A percentile compares a stretch with the other conserved stretches of the same genome.
Evolutionary conservation across 2,113 vertebrate species (phyloP).

Genomic region (Gopherus evgoodei): DNA sequence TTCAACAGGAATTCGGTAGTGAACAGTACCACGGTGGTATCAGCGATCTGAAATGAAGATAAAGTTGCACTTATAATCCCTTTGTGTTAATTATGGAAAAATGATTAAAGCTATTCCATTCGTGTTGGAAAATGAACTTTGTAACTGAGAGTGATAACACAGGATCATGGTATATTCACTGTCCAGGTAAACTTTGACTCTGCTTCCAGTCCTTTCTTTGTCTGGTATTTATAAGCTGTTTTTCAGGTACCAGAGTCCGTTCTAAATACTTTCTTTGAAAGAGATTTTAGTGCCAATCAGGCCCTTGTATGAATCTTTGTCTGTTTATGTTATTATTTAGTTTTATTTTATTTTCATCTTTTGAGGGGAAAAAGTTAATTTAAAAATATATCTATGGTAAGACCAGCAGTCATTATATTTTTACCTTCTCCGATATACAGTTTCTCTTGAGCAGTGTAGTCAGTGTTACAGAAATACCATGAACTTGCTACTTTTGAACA

Average conservation of each 20-base stretch:
- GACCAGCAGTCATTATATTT: not conserved
- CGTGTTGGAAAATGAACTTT: slow-evolving; percentile 60
- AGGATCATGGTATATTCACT: slow-evolving; percentile 55
- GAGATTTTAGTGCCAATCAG: slow-evolving; percentile 37
- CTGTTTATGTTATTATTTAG: slow-evolving; percentile 68
- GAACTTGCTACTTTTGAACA: not conserved
- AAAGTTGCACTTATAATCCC: slow-evolving; percentile 86
- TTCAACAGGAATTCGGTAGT: not conserved
- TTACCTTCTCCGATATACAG: not conserved
- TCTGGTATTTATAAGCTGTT: slow-evolving; percentile 59
- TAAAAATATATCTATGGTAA: slow-evolving; percentile 22
- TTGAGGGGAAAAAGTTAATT: slow-evolving; percentile 31
- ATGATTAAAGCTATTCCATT: slow-evolving; percentile 69
- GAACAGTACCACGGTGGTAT: slow-evolving; percentile 23
- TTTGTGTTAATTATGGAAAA: slow-evolving; percentile 82
- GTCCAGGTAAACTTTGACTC: slow-evolving; percentile 62
- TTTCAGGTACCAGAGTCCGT: slow-evolving; percentile 33
- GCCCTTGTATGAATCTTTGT: slow-evolving; percentile 51
- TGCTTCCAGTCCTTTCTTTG: slow-evolving; percentile 45
- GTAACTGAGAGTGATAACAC: slow-evolving; percentile 24
- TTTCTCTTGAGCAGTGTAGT: slow-evolving; percentile 29
- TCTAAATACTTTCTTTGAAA: slow-evolving; percentile 62
- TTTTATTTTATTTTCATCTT: slow-evolving; percentile 64
- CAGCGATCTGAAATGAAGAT: slow-evolving; percentile 28
- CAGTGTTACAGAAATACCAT: slow-evolving; percentile 8